Evolutionary conservation across 2,113 vertebrate species (phyloP), one percentile per base, ranked within the genome.

Genomic region (Pluvianellus socialis): DNA sequence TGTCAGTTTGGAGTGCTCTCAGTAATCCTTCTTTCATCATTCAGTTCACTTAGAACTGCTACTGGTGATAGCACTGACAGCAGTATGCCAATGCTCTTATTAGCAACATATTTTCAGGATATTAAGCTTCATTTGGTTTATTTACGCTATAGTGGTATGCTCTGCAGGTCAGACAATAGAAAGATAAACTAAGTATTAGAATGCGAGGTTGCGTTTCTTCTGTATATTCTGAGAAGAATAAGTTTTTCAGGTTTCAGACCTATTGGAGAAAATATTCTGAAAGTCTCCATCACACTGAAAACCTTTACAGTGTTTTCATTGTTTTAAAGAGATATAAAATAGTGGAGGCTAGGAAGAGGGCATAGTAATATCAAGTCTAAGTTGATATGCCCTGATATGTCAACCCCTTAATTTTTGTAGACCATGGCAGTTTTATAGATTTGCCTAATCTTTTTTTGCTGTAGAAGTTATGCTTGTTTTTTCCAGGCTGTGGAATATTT

Each of bases 101-200:
- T 61, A 42, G 18, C 23, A 9, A 38, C 28, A 6, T 16, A 6
- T 76, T 82, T 79, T 50, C 30, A 70, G 71, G 6, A 6, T 90
- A 3, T 32, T 79, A 35, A 79, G 30, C 28, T 84, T 44, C 22
- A 11, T 49, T 96, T 53, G 18, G 17, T 44, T 91, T 56, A n/a
- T 56, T 82, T 45, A 15, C 0, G 0, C 9, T 35, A 1, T 23
- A 47, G 74, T 10, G 26, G 28, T 49, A 14, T 6, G 3, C n/a
- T 76, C 49, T 13, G 8, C 42, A n/a, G 24, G 9, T 79, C 35
- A 56, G 35, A 35, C 19, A n/a, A 3, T 9, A 44, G 52, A 35
- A 80, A 35, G 44, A 77, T 53, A 32, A 65, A 55, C 35, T 3
- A 79, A 23, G 3, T 49, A 11, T 26, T 47, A 66, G n/a, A 65